These are phyloP conservation scores for Micronycteris hirsuta DNA, from an alignment of 2,113 vertebrate species.

Conservation along the genomic window DNA sequence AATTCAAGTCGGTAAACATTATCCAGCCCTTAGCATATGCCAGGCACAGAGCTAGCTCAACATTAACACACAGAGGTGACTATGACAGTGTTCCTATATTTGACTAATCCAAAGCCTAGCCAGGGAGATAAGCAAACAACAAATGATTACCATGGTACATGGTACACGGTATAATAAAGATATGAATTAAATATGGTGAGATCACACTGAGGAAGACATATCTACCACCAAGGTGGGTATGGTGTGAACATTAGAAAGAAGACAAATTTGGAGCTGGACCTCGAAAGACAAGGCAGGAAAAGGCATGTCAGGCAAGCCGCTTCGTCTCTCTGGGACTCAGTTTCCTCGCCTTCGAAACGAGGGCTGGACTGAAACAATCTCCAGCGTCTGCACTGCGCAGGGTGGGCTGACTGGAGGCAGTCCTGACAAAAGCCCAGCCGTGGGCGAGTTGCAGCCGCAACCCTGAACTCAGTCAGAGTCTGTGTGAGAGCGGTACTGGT, in stretches of 20 bases:
- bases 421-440: not conserved
- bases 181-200: not conserved
- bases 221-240: not conserved
- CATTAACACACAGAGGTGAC: not conserved
- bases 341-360: not conserved
- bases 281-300: not conserved
- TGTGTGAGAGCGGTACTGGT: not conserved
- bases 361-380: not conserved
- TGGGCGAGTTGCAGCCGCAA: fast-evolving
- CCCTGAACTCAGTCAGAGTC: not conserved
- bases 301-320: fast-evolving
- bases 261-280: not conserved
- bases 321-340: not conserved
- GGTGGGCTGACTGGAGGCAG: fast-evolving
- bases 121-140: not conserved
- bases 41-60: not conserved
- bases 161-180: not conserved
- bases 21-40: not conserved
- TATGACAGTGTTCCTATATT: not conserved
- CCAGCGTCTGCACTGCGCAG: not conserved
- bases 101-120: not conserved
- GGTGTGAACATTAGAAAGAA: not conserved
- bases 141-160: not conserved
- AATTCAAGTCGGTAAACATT: not conserved
- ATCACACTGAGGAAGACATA: not conserved